These are phyloP conservation scores for Semicossyphus pulcher DNA, from an alignment of 2,113 vertebrate genomes.

Conservation along the genomic window DNA sequence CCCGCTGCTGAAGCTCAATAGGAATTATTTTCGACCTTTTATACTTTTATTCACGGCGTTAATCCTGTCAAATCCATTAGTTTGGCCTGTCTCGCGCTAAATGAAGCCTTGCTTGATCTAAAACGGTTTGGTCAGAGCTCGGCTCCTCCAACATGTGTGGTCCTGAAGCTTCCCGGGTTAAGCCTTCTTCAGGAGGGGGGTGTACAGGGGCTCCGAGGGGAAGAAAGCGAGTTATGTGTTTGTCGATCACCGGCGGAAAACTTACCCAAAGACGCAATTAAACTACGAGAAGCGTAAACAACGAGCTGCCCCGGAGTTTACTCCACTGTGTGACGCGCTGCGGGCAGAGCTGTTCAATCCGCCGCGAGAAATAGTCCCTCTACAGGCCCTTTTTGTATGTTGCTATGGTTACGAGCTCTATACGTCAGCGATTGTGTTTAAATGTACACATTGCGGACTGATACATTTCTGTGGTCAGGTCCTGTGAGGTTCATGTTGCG, in stretches of 20 bases:
- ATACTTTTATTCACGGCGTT: constrained; percentile 34
- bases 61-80: constrained; percentile 59
- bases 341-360: background rate
- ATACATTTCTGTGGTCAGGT: constrained; percentile 18
- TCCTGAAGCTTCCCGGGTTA: constrained; percentile 32
- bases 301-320: fast-evolving
- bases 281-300: background rate
- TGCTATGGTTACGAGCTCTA: constrained; percentile 48
- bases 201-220: background rate
- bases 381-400: constrained; percentile 19
- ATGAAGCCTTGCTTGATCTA: constrained; percentile 27
- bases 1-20: constrained; percentile 32
- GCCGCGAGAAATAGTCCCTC: constrained; percentile 48
- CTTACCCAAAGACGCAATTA: fast-evolving
- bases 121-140: constrained; percentile 28
- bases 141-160: constrained; percentile 53
- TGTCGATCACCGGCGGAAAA: background rate
- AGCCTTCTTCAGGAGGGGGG: constrained; percentile 45
- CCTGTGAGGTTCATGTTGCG: constrained; percentile 23
- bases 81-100: constrained; percentile 49
- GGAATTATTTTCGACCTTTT: constrained; percentile 50
- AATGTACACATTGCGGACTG: constrained; percentile 32
- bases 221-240: background rate
- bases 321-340: background rate
- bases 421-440: constrained; percentile 6